Evolutionary conservation across 2,888 invertebrate species (phyloP), one percentile per base, ranked within the genome.

Genomic region (Eristalis intricaria): DNA sequence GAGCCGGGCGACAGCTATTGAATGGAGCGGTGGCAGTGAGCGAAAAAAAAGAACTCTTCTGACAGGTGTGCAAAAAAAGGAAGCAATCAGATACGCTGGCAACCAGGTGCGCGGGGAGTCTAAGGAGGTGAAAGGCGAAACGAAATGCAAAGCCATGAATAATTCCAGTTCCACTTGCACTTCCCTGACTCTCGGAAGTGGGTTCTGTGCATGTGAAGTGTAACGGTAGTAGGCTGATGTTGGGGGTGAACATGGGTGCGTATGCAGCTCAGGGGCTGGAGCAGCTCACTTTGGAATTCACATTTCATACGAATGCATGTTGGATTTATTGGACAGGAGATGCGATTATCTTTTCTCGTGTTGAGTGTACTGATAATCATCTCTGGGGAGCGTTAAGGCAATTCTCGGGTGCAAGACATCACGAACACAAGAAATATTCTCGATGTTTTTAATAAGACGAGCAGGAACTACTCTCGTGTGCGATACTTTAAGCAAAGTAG

Each of bases 91-190:
- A 61, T 26, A 40, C 40, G 63, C 43, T 50, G 32, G 56, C 26
- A 11, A 35, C 15, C 4, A 35, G n/a, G 15, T 29, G 4, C 32
- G 29, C 65, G 65, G 71, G 29, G 71, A 76, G 79, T 87, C 86
- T 79, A 83, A 87, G 86, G 83, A 87, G 83, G 87, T 87, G 83
- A 75, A 83, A 87, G 83, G 79, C 68, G 74, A 79, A 87, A 84
- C 81, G 78, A 84, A 90, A 84, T 84, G 84, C 75, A 89, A 90
- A 91, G 89, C 90, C 90, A 91, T 91, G 91, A 91, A 91, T 91
- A 91, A 91, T 91, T 91, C 90, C 89, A 90, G 89, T 90, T 90
- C 90, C 86, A 87, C 86, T 83, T 87, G 83, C 78, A 87, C 83
- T 71, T 75, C 43, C 35, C 40, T 60, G 50, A n/a, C 19, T 60